These are phyloP conservation scores for Suricata suricatta DNA, from an alignment of 2,113 vertebrate species.

Conservation along the genomic window DNA sequence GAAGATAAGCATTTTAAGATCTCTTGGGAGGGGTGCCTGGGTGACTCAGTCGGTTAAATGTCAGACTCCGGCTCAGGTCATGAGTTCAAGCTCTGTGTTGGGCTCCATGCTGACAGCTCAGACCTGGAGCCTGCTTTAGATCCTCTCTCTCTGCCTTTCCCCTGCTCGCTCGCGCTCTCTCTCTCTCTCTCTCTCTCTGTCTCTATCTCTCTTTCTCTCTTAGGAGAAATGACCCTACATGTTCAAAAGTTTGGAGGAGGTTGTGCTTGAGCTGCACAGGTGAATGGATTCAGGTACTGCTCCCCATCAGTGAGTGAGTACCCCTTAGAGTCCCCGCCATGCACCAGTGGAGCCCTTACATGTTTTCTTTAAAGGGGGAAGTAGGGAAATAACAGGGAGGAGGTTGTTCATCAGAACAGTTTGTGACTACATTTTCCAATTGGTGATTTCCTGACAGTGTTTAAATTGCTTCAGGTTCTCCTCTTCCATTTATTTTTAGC, in stretches of 20 bases:
- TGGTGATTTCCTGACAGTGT: constrained; percentile 67
- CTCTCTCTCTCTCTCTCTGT: too few species aligned
- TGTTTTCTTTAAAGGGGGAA: neutral
- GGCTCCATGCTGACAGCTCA: too few species aligned
- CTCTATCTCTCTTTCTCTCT: too few species aligned
- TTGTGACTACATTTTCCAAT: constrained; percentile 58
- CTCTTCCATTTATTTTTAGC: constrained; percentile 49
- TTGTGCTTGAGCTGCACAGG: neutral
- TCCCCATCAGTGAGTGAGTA: neutral
- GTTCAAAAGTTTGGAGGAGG: neutral
- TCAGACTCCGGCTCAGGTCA: too few species aligned
- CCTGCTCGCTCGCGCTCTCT: too few species aligned
- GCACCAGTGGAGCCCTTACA: neutral
- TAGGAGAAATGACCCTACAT: neutral
- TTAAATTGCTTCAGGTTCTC: constrained; percentile 68
- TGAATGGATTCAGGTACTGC: neutral
- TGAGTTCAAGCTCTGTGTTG: too few species aligned
- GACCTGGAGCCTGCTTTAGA: too few species aligned
- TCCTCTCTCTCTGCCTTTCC: too few species aligned
- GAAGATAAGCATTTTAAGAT: neutral
- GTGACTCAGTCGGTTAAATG: too few species aligned
- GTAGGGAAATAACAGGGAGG: neutral
- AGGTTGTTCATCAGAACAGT: constrained; percentile 9
- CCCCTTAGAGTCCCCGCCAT: neutral
- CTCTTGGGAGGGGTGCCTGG: neutral